These are phyloP conservation scores for Tragelaphus scriptus DNA, from an alignment of 2,113 vertebrate genomes.

Conservation along the genomic window DNA sequence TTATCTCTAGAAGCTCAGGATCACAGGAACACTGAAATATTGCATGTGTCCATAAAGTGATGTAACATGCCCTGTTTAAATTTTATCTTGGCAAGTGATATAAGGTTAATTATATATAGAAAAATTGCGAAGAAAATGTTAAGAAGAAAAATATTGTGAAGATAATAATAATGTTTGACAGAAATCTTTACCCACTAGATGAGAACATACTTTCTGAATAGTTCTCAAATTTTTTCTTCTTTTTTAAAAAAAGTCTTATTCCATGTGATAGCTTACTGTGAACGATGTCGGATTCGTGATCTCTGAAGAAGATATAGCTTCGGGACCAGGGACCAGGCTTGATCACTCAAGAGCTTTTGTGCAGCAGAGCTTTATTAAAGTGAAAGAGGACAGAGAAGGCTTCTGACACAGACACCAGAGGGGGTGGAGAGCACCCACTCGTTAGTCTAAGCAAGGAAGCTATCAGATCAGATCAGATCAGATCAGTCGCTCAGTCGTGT, in stretches of 20 bases:
- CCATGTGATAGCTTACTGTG: neutral
- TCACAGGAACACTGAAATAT: neutral
- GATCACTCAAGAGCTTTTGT: neutral
- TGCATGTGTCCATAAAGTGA: neutral
- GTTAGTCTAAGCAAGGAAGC: neutral
- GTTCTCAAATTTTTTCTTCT: neutral
- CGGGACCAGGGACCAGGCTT: neutral
- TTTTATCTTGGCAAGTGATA: neutral
- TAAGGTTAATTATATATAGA: neutral
- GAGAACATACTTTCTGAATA: neutral
- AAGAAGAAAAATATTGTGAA: neutral
- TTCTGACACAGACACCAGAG: neutral
- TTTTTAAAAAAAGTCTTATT: neutral
- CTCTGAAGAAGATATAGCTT: neutral
- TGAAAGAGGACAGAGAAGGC: neutral
- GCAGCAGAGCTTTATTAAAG: neutral
- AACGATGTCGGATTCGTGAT: fast-evolving
- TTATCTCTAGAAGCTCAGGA: neutral
- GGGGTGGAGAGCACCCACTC: neutral
- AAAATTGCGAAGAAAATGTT: neutral
- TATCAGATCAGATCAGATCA: no score
- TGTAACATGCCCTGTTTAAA: neutral
- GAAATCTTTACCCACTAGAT: neutral
- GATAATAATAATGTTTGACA: neutral
- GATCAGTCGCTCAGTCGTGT: no score